Evolutionary conservation across 2,113 vertebrate species (phyloP).

Genomic region (Sinocyclocheilus grahami): DNA sequence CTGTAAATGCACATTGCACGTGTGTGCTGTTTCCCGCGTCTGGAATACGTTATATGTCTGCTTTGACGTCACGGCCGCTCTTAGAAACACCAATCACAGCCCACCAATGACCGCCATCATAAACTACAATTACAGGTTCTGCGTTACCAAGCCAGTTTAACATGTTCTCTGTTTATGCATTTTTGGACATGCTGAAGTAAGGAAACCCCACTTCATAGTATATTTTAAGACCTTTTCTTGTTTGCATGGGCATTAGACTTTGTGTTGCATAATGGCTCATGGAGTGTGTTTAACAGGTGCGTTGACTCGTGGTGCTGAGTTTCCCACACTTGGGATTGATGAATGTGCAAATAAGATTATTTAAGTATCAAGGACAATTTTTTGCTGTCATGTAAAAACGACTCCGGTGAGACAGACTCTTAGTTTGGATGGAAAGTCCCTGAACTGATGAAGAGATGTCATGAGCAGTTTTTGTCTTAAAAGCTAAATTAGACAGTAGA

Average conservation of each 20-base stretch:
- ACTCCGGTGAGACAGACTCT: neutral
- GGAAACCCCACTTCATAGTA: neutral
- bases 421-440: constrained; percentile 2
- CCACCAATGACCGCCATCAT: neutral
- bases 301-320: neutral
- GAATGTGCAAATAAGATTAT: neutral
- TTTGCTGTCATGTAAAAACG: neutral
- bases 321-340: constrained; percentile 11
- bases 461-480: neutral
- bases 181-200: neutral
- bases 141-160: neutral
- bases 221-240: neutral
- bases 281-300: neutral
- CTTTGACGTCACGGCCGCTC: neutral
- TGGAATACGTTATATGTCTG: neutral
- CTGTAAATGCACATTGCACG: constrained; percentile 3
- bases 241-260: neutral
- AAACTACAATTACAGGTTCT: constrained; percentile 6
- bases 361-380: neutral
- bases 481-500: neutral
- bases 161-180: neutral
- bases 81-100: constrained; percentile 6
- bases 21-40: constrained; percentile 14
- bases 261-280: neutral
- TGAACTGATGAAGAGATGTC: neutral